Evolutionary conservation across 2,888 invertebrate species (phyloP).

Genomic region (Rhogogaster chlorosoma): DNA sequence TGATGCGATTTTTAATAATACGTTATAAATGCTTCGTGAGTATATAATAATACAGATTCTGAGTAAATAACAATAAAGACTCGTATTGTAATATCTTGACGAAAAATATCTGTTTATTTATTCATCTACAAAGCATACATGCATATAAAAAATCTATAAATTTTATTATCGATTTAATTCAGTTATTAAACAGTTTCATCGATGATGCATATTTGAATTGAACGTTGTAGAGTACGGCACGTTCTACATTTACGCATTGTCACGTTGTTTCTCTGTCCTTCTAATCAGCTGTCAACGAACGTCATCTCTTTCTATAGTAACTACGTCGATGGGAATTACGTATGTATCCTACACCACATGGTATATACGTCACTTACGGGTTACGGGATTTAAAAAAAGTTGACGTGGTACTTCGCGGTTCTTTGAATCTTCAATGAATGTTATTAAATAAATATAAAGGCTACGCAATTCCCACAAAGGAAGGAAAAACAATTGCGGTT

Average conservation of each 20-base stretch:
- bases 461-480: neutral
- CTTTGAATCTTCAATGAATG: neutral
- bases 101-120: neutral
- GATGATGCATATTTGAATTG: conserved; percentile 15
- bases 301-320: conserved; percentile 32
- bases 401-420: neutral
- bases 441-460: conserved; percentile 14
- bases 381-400: conserved; percentile 16
- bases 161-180: neutral
- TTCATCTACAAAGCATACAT: neutral
- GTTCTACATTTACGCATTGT: neutral
- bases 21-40: conserved; percentile 1
- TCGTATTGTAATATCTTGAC: neutral
- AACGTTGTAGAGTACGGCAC: neutral
- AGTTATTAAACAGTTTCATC: neutral
- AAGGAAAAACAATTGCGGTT: conserved; percentile 9
- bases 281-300: conserved; percentile 19
- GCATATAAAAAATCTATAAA: neutral
- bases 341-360: neutral
- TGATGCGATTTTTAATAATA: conserved; percentile 43
- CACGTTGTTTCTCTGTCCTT: neutral
- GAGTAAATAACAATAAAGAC: neutral
- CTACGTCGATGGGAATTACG: conserved; percentile 23
- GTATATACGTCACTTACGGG: conserved; percentile 4
- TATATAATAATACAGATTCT: neutral